Evolutionary conservation across 2,797 vertebrate genomes (phyloP).

Genomic region (Megaceryle alcyon): DNA sequence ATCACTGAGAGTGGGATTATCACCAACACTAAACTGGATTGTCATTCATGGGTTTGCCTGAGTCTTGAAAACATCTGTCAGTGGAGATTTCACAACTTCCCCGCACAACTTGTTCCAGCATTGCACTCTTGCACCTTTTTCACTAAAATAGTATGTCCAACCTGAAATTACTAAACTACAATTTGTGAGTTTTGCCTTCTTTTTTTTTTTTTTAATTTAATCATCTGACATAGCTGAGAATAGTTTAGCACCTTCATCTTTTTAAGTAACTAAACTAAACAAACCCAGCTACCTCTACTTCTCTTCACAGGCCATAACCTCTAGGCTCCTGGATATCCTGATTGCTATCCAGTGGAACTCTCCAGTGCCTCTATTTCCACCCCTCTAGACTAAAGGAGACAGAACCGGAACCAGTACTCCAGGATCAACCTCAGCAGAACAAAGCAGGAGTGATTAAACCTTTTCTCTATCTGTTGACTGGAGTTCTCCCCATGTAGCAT

Average conservation of each 20-base stretch:
- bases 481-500: not conserved
- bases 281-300: not conserved
- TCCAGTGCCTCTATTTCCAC: not conserved
- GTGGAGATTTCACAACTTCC: not conserved
- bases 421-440: not conserved
- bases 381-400: not conserved
- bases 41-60: accelerated
- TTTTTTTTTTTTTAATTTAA: not conserved
- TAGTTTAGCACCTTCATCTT: not conserved
- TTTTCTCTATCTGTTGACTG: not conserved
- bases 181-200: not conserved
- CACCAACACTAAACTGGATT: not conserved
- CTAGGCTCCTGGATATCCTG: not conserved
- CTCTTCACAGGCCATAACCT: not conserved
- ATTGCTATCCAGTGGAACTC: not conserved
- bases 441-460: not conserved
- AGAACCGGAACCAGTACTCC: not conserved
- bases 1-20: not conserved
- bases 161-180: not conserved
- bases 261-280: not conserved
- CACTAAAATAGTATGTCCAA: not conserved
- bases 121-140: not conserved
- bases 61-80: not conserved
- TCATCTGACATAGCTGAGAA: not conserved
- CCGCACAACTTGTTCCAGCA: not conserved